These are phyloP conservation scores for Nesidiocoris tenuis DNA, from an alignment of 2,888 invertebrate genomes.

Conservation along the genomic window DNA sequence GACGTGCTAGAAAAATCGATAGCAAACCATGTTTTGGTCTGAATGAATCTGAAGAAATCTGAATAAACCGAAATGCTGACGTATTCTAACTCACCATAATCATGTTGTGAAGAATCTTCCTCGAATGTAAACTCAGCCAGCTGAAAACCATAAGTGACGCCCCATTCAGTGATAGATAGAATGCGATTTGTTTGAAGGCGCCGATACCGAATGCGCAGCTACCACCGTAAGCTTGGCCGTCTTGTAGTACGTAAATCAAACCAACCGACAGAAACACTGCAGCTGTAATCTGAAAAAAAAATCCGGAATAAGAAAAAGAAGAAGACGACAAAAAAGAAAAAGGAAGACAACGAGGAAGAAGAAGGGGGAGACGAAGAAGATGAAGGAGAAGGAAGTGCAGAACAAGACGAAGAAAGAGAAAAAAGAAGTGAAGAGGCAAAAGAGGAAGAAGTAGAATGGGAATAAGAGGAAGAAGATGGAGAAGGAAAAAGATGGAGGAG, in stretches of 20 bases:
- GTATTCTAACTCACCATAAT: conserved; percentile 1
- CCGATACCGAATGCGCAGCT: not conserved
- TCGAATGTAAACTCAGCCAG: not conserved
- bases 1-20: not conserved
- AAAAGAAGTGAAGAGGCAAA: too few relatives aligned
- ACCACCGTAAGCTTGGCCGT: not conserved
- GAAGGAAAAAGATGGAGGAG: too few relatives aligned
- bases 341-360: too few relatives aligned
- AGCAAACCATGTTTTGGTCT: too few relatives aligned
- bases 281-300: conserved; percentile 17
- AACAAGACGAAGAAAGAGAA: too few relatives aligned
- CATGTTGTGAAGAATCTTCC: not conserved
- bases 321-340: too few relatives aligned
- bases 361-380: too few relatives aligned
- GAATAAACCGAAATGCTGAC: not conserved
- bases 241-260: not conserved
- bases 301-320: too few relatives aligned
- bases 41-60: too few relatives aligned
- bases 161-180: not conserved
- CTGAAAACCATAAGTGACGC: not conserved
- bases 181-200: not conserved
- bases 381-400: too few relatives aligned
- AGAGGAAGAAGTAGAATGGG: too few relatives aligned
- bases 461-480: too few relatives aligned
- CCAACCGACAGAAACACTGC: not conserved